phyloP scores from a whole-genome alignment of 2,888 invertebrate species.

The Eupelmus urozonus region DNA sequence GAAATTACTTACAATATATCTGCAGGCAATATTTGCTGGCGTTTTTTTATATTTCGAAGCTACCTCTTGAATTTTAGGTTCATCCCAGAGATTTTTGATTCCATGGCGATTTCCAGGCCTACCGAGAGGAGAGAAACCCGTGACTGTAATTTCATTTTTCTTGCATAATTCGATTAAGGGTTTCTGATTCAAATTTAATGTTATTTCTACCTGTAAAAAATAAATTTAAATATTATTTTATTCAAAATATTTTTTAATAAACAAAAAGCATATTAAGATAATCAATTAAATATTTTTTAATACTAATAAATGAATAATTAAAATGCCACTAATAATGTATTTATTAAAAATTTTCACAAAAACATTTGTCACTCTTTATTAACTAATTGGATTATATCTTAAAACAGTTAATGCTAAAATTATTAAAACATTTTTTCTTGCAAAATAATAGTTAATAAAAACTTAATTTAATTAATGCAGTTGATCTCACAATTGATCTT shows the following conservation, averaged over 20 bases:
- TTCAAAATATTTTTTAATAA: too few species aligned
- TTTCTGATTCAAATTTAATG: slow-evolving; percentile 86
- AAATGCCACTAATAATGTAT: too few species aligned
- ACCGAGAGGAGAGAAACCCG: slow-evolving; percentile 90
- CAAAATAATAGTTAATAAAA: too few species aligned
- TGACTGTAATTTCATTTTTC: slow-evolving; percentile 82
- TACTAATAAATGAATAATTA: neutral
- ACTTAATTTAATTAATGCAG: too few species aligned
- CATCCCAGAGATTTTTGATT: slow-evolving; percentile 57
- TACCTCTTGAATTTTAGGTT: slow-evolving; percentile 80
- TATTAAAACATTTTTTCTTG: too few species aligned
- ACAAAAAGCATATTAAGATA: too few species aligned
- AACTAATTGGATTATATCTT: too few species aligned
- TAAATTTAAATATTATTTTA: neutral
- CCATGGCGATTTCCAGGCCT: slow-evolving; percentile 82
- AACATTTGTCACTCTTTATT: too few species aligned
- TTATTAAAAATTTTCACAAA: neutral
- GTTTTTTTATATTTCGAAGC: slow-evolving; percentile 83
- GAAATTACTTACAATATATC: slow-evolving; percentile 79
- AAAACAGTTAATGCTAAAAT: too few species aligned
- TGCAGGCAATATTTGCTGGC: slow-evolving; percentile 84
- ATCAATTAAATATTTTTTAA: too few species aligned
- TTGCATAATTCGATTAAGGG: slow-evolving; percentile 85
- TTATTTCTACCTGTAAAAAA: slow-evolving; percentile 85
- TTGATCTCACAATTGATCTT: too few species aligned